Evolutionary conservation across 2,888 invertebrate genomes (phyloP).

Genomic region (Pasiphila rectangulata): DNA sequence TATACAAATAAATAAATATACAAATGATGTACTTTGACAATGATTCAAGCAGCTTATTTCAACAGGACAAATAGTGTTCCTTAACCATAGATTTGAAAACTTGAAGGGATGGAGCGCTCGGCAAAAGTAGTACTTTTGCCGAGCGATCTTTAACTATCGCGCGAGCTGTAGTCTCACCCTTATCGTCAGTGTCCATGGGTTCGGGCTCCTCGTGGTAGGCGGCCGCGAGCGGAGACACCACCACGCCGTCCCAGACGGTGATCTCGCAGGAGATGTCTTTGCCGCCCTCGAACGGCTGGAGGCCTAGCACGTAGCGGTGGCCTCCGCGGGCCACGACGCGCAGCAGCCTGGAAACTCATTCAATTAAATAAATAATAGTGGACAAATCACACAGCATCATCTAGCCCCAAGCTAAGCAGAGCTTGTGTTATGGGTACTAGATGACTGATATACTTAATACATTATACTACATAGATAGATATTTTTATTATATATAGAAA

Average conservation of each 20-base stretch:
- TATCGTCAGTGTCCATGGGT: slow-evolving; percentile 75
- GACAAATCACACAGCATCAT: too few species aligned
- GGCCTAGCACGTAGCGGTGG: slow-evolving; percentile 92
- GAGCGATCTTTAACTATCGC: background rate
- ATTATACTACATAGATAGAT: too few species aligned
- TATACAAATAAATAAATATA: too few species aligned
- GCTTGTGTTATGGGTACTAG: too few species aligned
- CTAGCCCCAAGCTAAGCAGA: too few species aligned
- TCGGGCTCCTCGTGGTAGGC: slow-evolving; percentile 92
- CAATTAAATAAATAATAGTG: background rate
- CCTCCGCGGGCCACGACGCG: slow-evolving; percentile 96
- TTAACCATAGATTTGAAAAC: too few species aligned
- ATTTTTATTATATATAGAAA: too few species aligned
- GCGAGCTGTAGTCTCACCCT: slow-evolving; percentile 45
- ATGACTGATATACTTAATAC: too few species aligned
- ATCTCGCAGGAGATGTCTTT: slow-evolving; percentile 91
- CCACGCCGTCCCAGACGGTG: slow-evolving; percentile 98
- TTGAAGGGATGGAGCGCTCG: too few species aligned
- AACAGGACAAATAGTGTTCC: too few species aligned
- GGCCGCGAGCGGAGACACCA: slow-evolving; percentile 96
- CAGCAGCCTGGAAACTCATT: slow-evolving; percentile 75
- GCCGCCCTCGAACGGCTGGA: slow-evolving; percentile 76
- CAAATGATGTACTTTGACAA: too few species aligned
- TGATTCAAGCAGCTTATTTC: too few species aligned
- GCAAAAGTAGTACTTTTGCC: background rate